Percentiles rank a stretch among this genome's conserved stretches.
phyloP scores from a whole-genome alignment of 2,113 vertebrate species.

The Melanerpes aurifrons region DNA sequence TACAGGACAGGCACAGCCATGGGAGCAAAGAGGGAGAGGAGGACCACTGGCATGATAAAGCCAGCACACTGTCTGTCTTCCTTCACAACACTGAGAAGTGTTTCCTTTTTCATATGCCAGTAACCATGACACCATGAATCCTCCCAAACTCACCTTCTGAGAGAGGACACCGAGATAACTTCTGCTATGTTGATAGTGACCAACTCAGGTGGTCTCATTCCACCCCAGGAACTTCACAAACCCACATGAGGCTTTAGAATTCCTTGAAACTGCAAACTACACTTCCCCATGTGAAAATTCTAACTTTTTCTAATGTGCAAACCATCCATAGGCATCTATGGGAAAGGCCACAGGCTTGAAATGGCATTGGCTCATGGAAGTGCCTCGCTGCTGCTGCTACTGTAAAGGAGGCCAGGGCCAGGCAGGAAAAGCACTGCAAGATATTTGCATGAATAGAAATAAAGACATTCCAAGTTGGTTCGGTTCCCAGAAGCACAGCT shows the following conservation, averaged over 20 bases:
- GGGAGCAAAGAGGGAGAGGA: not conserved
- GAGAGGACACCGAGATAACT: not conserved
- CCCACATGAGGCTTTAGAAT: not conserved
- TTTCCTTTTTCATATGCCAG: not conserved
- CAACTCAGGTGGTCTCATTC: not conserved
- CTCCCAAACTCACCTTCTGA: not conserved
- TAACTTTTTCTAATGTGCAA: not conserved
- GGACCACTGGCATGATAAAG: too few relatives aligned
- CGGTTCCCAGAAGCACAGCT: not conserved
- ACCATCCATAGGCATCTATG: not conserved
- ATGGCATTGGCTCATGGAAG: rapidly evolving
- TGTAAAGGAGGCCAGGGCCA: not conserved
- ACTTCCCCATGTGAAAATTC: rapidly evolving
- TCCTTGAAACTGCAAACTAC: not conserved
- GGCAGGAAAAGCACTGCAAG: not conserved
- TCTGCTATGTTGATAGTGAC: not conserved
- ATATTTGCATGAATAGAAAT: not conserved
- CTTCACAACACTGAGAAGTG: not conserved
- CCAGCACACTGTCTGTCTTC: rapidly evolving
- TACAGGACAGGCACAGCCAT: too few relatives aligned
- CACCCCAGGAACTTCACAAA: not conserved
- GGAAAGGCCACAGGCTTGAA: not conserved
- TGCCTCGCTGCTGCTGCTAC: not conserved
- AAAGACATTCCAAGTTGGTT: not conserved
- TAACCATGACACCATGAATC: rapidly evolving